phyloP scores from a whole-genome alignment of 2,888 invertebrate genomes.

The Parnassius apollo region DNA sequence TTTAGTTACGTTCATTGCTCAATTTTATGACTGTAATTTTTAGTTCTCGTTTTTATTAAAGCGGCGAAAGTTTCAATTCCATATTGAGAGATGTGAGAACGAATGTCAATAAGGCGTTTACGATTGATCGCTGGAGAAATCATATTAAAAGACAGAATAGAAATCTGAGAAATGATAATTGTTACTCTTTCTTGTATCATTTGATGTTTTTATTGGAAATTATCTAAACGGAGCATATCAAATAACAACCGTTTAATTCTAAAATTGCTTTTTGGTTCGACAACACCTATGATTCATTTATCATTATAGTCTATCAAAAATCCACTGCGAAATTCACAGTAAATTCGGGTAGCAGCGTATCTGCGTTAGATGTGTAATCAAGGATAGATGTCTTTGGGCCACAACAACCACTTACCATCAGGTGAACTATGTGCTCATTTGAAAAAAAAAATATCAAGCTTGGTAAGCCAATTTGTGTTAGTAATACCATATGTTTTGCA shows the following conservation, averaged over 20 bases:
- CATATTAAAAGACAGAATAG: constrained; percentile 8
- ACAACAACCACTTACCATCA: no score
- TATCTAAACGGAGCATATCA: neutral
- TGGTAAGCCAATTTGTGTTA: no score
- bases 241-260: neutral
- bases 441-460: no score
- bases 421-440: no score
- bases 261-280: neutral
- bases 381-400: no score
- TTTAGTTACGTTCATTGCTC: neutral
- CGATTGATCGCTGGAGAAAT: constrained; percentile 9
- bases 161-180: constrained; percentile 22
- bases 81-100: constrained; percentile 18
- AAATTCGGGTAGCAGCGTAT: no score
- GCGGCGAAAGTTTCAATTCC: constrained; percentile 19
- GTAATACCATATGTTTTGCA: no score
- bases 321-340: no score
- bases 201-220: constrained; percentile 1
- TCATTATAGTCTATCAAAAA: no score
- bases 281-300: no score
- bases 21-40: constrained; percentile 5
- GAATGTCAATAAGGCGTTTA: constrained; percentile 11
- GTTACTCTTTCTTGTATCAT: constrained; percentile 10
- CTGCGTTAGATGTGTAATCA: no score
- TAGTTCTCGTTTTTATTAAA: constrained; percentile 7